Conservation (phyloP, 2,113 vertebrate genomes). For the Cephalophus harveyi region DNA sequence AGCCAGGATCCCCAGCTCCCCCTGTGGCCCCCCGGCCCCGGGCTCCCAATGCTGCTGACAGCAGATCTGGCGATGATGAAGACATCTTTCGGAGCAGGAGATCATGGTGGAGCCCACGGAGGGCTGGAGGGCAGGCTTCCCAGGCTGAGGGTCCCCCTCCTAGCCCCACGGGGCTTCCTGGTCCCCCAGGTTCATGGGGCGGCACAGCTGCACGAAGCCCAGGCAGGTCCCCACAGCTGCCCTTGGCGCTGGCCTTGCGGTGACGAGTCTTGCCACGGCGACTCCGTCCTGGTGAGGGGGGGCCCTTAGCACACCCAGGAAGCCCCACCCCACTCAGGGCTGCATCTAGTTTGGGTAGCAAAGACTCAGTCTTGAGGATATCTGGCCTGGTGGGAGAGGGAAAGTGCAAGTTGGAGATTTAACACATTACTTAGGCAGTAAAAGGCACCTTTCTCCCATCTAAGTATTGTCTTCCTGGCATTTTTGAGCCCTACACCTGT, state of each 20-base stretch:
- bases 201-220: constrained; percentile 85
- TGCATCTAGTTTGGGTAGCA: constrained; percentile 93
- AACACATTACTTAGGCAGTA: not conserved
- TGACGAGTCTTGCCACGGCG: constrained; percentile 91
- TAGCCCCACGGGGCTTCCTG: constrained; percentile 69
- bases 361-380: constrained; percentile 91
- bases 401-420: constrained; percentile 8
- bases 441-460: not conserved
- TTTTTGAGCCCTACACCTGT: not conserved
- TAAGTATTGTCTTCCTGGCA: not conserved
- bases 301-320: constrained; percentile 90
- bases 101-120: constrained; percentile 88
- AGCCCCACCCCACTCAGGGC: constrained; percentile 93
- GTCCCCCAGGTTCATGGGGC: constrained; percentile 70
- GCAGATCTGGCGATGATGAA: constrained; percentile 93
- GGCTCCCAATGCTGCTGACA: constrained; percentile 88
- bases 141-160: constrained; percentile 74
- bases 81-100: constrained; percentile 90
- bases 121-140: constrained; percentile 82
- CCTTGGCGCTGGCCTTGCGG: constrained; percentile 87
- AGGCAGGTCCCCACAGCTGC: constrained; percentile 90
- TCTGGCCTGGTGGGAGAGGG: constrained; percentile 85
- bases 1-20: constrained; percentile 69
- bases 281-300: constrained; percentile 90
- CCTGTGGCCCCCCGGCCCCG: constrained; percentile 78